These are phyloP conservation scores for Saccostrea cuccullata DNA, from an alignment of 1,140 invertebrate species.

Conservation along the genomic window DNA sequence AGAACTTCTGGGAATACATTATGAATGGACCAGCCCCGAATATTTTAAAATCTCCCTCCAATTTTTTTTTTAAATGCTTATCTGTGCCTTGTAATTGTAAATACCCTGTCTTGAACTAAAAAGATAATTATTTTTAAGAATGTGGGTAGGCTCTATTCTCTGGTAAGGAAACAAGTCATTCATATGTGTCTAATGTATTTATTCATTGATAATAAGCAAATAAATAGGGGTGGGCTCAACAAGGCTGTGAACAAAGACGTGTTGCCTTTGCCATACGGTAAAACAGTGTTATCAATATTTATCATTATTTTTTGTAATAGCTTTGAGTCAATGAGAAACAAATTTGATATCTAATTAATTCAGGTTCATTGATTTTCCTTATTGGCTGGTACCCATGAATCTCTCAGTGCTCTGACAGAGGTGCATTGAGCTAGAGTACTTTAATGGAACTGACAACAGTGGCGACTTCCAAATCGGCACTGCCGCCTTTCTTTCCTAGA, in stretches of 20 bases:
- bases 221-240: constrained; percentile 21
- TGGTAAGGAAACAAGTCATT: neutral
- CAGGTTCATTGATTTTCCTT: constrained; percentile 7
- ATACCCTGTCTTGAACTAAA: neutral
- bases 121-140: neutral
- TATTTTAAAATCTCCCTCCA: constrained; percentile 14
- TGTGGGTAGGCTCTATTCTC: constrained; percentile 20
- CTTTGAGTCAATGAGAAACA: neutral
- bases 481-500: neutral
- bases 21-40: constrained; percentile 51
- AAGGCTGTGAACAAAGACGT: constrained; percentile 8
- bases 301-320: constrained; percentile 23
- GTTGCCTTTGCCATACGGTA: constrained; percentile 28
- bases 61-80: constrained; percentile 7
- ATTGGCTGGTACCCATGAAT: neutral
- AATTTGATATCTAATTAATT: constrained; percentile 29
- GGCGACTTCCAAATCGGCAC: neutral
- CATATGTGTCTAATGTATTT: constrained; percentile 32
- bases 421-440: neutral
- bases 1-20: constrained; percentile 44
- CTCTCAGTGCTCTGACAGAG: neutral
- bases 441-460: constrained; percentile 8
- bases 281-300: constrained; percentile 31
- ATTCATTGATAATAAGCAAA: constrained; percentile 22
- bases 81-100: neutral